phyloP scores from a whole-genome alignment of 2,888 invertebrate species.

The Spodoptera littoralis region DNA sequence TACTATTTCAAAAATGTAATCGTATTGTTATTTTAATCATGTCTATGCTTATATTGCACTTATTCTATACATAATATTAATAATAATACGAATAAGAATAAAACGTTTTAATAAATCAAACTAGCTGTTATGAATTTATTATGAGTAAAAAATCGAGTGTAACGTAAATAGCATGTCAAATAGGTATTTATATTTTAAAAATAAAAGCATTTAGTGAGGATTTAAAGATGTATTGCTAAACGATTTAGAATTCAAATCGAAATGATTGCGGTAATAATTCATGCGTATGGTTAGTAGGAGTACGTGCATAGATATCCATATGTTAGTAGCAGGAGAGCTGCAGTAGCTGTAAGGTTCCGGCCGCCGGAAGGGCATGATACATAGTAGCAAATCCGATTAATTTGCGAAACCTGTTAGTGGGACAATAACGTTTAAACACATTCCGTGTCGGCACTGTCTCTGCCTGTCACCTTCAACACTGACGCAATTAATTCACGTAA shows the following conservation, averaged over 20 bases:
- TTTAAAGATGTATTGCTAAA: neutral
- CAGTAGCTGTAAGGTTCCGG: constrained; percentile 63
- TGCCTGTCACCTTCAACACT: constrained; percentile 62
- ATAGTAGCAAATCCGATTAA: constrained; percentile 81
- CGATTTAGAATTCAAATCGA: too few relatives aligned
- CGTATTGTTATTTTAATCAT: too few relatives aligned
- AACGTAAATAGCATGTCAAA: constrained; percentile 21
- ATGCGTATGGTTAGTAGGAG: constrained; percentile 1
- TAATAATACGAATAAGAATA: too few relatives aligned
- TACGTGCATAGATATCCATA: constrained; percentile 48
- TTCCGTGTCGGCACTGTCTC: constrained; percentile 71
- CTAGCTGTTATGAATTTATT: constrained; percentile 40
- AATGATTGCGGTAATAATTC: neutral
- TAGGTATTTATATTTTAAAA: constrained; percentile 7
- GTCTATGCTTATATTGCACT: too few relatives aligned
- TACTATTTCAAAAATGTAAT: too few relatives aligned
- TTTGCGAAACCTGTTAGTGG: constrained; percentile 76
- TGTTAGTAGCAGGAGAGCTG: constrained; percentile 53
- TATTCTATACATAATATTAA: too few relatives aligned
- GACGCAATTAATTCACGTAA: constrained; percentile 68
- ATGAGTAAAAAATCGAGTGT: constrained; percentile 11
- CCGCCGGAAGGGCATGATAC: constrained; percentile 71
- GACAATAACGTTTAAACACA: constrained; percentile 80
- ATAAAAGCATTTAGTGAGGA: constrained; percentile 2
- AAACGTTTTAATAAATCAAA: constrained; percentile 27